Percentiles rank a stretch among this genome's conserved stretches.
These are phyloP conservation scores for Paralichthys olivaceus DNA, from an alignment of 2,113 vertebrate genomes.

Conservation along the genomic window DNA sequence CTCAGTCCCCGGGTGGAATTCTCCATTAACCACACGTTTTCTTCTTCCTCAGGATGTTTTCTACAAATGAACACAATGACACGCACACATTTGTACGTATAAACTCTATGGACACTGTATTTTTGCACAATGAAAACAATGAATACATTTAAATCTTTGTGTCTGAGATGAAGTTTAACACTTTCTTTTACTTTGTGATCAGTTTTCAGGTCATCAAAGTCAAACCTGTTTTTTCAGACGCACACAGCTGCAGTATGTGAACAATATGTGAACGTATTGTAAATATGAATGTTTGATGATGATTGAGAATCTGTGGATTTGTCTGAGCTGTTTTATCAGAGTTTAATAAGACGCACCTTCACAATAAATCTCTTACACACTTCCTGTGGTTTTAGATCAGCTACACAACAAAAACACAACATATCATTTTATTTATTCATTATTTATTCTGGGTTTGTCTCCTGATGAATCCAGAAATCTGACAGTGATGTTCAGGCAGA, in stretches of 20 bases:
- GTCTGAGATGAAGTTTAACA: background rate
- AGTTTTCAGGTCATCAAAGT: too few relatives aligned
- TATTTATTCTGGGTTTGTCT: too few relatives aligned
- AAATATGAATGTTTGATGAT: conserved; percentile 4
- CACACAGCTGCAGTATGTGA: background rate
- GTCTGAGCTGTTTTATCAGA: conserved; percentile 1
- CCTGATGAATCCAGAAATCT: too few relatives aligned
- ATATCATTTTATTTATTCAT: too few relatives aligned
- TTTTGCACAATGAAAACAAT: conserved; percentile 7
- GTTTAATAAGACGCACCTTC: conserved; percentile 25
- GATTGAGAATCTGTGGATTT: background rate
- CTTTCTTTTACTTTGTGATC: too few relatives aligned
- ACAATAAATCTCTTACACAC: conserved; percentile 28
- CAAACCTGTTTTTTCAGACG: background rate
- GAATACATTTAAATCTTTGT: conserved; percentile 2
- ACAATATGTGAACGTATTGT: conserved; percentile 23
- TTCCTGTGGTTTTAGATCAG: too few relatives aligned
- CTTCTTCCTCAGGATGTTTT: conserved; percentile 38
- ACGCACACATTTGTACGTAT: too few relatives aligned
- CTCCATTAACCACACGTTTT: too few relatives aligned
- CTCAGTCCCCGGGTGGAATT: too few relatives aligned
- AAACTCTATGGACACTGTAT: background rate
- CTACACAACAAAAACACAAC: too few relatives aligned
- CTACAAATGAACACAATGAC: background rate
- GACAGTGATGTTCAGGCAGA: too few relatives aligned